phyloP scores from a whole-genome alignment of 2,797 vertebrate genomes.

The Lutjanus argentimaculatus region DNA sequence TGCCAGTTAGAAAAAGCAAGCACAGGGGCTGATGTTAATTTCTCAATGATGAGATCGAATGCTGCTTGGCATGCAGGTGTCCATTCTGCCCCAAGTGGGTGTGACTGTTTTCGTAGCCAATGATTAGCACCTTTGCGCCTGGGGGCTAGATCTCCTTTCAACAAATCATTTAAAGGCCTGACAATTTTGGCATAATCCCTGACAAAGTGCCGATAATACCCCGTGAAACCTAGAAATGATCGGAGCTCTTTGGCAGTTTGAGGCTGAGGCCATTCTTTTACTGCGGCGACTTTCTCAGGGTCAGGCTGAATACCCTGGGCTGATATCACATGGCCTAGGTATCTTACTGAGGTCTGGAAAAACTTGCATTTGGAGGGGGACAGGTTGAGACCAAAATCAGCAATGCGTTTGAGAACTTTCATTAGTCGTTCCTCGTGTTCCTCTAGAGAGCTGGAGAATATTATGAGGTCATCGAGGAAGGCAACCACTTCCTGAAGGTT shows the following conservation, averaged over 20 bases:
- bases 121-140: neutral
- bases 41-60: neutral
- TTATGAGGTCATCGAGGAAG: neutral
- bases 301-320: neutral
- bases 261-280: slow-evolving; percentile 1
- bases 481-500: neutral
- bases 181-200: neutral
- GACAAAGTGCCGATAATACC: neutral
- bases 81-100: neutral
- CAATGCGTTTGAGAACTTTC: neutral
- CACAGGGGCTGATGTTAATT: neutral
- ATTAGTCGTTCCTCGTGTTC: neutral
- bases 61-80: neutral
- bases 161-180: neutral
- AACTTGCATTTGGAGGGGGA: slow-evolving; percentile 2
- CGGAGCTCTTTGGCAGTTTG: neutral
- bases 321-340: neutral
- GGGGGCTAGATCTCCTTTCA: neutral
- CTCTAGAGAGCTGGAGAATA: neutral
- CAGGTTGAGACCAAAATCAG: neutral
- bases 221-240: neutral
- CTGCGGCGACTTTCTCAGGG: neutral
- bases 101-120: neutral
- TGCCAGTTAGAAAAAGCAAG: neutral
- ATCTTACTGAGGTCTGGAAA: neutral